These are phyloP conservation scores for Acanthococcus lagerstroemiae DNA, from an alignment of 2,888 invertebrate species.

Conservation along the genomic window DNA sequence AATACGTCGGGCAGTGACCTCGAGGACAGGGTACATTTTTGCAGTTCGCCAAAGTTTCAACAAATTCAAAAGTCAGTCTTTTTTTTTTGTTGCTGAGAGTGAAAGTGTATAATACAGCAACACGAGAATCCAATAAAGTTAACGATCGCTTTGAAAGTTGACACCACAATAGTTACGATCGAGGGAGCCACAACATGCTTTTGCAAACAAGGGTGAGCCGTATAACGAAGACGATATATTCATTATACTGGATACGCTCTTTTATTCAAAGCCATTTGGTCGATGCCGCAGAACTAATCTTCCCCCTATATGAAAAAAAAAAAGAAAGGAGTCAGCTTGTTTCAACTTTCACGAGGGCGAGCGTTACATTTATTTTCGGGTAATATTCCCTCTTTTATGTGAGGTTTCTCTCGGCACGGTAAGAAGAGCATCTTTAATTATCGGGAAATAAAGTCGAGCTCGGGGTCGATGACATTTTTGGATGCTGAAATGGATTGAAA, in stretches of 20 bases:
- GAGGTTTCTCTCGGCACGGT: background rate
- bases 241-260: conserved; percentile 13
- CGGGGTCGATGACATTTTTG: background rate
- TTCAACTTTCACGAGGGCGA: conserved; percentile 7
- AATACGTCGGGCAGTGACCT: too few species aligned
- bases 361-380: conserved; percentile 14
- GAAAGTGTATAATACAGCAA: too few species aligned
- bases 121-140: conserved; percentile 7
- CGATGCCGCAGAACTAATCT: conserved; percentile 14
- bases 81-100: too few species aligned
- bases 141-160: conserved; percentile 10
- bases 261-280: conserved; percentile 18
- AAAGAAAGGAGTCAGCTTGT: conserved; percentile 4
- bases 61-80: too few species aligned
- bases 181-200: background rate
- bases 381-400: background rate
- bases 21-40: too few species aligned
- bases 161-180: background rate
- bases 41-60: too few species aligned
- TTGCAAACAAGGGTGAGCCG: background rate
- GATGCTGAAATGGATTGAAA: too few species aligned
- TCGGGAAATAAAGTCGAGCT: background rate
- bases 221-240: conserved; percentile 20
- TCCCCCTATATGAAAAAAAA: background rate
- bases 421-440: background rate